Base-by-base conservation (phyloP, 2,797 vertebrate species). In the Harpagifer antarcticus region DNA sequence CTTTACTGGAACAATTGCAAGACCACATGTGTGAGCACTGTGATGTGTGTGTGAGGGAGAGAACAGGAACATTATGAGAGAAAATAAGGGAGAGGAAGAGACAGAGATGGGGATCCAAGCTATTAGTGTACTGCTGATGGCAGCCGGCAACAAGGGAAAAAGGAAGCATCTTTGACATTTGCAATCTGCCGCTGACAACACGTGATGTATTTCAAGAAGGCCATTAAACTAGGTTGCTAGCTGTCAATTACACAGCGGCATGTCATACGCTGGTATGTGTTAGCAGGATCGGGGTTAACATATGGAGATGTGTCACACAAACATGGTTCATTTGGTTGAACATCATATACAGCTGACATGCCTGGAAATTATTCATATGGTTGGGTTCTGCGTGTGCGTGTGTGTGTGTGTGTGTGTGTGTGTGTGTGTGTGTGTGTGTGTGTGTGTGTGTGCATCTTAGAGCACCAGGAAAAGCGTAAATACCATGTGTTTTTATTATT, bases 111-210 rank as follows among this genome's bases (percentile, higher is more conserved):
- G 62, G 40, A 61, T 56, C 45, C 53, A 27, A 0, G 2, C 47
- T 71, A 67, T 84, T 80, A 82, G 48, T 66, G 64, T 27, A 48
- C 52, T 74, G 69, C 55, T 72, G 70, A 74, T 59, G 57, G 76
- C 80, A 83, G 70, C 52, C 14, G 27, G 73, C 43, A 50, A 65
- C 70, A 64, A 77, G 60, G 74, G 89, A 81, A 85, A 88, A 79
- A 84, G 72, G 64, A 86, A 82, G 60, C 84, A 63, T 85, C 65
- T 76, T 72, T 89, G 88, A 84, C 84, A 89, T 88, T 83, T 88
- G 74, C 87, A 89, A 84, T 90, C 85, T 89, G 85, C 86, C 61
- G 52, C 58, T 49, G 74, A 80, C 72, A 83, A 86, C 73, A 85
- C 1, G 48, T 59, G 3, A 61, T 23, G 74, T 66, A 82, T 78